phyloP scores from a whole-genome alignment of 2,797 vertebrate species.

The Dicrostonyx torquatus region DNA sequence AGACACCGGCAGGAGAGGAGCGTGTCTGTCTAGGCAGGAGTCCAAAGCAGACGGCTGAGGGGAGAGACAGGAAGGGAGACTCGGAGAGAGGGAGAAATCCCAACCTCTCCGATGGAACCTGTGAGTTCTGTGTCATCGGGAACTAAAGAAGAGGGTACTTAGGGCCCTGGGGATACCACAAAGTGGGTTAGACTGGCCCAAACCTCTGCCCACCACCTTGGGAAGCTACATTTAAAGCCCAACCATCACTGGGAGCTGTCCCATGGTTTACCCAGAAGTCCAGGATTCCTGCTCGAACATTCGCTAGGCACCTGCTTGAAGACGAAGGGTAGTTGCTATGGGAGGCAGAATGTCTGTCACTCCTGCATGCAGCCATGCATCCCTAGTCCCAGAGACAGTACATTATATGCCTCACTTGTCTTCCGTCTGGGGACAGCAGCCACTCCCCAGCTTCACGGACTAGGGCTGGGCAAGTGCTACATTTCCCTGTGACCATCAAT shows the following conservation, averaged over 20 bases:
- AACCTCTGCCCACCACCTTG: accelerated
- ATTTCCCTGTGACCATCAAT: not conserved
- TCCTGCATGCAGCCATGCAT: accelerated
- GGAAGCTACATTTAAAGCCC: not conserved
- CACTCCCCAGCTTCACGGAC: not conserved
- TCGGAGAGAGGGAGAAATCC: not conserved
- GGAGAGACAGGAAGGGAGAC: not conserved
- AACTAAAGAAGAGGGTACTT: not conserved
- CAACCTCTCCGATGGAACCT: not conserved
- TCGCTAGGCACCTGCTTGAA: accelerated
- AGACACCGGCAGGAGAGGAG: not conserved
- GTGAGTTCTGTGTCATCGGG: not conserved
- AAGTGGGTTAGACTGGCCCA: not conserved
- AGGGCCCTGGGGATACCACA: not conserved
- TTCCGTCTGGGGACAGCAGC: not conserved
- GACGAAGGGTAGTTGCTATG: not conserved
- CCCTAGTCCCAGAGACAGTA: not conserved
- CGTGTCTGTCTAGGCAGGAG: accelerated
- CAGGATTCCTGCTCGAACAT: not conserved
- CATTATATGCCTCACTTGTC: not conserved
- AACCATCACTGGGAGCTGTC: not conserved
- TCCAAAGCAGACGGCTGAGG: not conserved
- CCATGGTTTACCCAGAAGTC: not conserved
- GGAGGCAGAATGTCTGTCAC: no score
- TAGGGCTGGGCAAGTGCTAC: not conserved